These are phyloP conservation scores for Monochamus alternatus DNA, from an alignment of 2,888 invertebrate genomes.

Conservation along the genomic window DNA sequence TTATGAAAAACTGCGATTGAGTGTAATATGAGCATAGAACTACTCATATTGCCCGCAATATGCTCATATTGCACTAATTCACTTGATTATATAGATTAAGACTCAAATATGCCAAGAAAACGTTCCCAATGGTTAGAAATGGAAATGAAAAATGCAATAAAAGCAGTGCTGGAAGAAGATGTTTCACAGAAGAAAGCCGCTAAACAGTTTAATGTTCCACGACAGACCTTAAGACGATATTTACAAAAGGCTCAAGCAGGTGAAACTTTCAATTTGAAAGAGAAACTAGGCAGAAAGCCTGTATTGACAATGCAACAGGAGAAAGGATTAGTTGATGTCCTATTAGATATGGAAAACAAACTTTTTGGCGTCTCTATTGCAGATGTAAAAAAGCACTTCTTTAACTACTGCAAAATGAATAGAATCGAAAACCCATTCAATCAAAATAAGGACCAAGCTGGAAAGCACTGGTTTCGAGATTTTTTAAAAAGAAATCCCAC, in stretches of 20 bases:
- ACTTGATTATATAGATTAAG: background rate
- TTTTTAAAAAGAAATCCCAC: background rate
- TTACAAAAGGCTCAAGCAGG: background rate
- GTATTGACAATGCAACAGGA: background rate
- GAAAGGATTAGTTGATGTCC: too few relatives aligned
- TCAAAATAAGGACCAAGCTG: background rate
- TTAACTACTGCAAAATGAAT: too few relatives aligned
- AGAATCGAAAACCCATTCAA: constrained; percentile 23
- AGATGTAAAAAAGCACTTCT: constrained; percentile 1
- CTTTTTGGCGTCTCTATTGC: background rate
- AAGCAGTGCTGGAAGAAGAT: background rate
- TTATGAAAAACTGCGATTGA: background rate
- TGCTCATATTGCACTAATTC: background rate
- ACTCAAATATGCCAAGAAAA: background rate
- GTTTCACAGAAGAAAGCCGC: background rate
- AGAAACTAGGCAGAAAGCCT: constrained; percentile 3
- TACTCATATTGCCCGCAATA: background rate
- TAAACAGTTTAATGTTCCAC: background rate
- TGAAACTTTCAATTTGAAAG: background rate
- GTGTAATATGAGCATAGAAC: background rate
- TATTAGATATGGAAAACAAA: too few relatives aligned
- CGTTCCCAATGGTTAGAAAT: background rate
- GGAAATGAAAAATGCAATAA: constrained; percentile 1
- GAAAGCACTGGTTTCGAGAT: constrained; percentile 2
- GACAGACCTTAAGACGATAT: too few relatives aligned